These are phyloP conservation scores for Cherax destructor DNA, from an alignment of 1,140 invertebrate genomes.

Conservation along the genomic window DNA sequence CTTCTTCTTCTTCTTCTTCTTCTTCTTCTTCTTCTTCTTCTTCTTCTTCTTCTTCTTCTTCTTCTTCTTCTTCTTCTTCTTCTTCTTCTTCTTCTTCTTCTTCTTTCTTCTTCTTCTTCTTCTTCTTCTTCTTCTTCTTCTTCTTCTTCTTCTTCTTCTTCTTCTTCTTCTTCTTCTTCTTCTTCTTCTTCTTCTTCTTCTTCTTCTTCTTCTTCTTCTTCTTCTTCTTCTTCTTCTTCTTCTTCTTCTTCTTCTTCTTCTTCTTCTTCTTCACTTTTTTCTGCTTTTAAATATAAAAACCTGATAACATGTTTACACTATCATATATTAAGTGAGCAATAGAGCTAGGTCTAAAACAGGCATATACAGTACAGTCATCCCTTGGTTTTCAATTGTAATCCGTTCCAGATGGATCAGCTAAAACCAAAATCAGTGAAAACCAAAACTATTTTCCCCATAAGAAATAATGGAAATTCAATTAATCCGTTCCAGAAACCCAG, in stretches of 20 bases:
- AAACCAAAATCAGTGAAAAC: not conserved
- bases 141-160: not conserved
- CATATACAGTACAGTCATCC: too few species aligned
- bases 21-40: not conserved
- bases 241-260: not conserved
- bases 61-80: not conserved
- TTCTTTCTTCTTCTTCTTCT: not conserved
- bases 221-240: constrained; percentile 9
- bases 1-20: not conserved
- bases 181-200: constrained; percentile 10
- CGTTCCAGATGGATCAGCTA: too few species aligned
- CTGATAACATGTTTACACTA: too few species aligned
- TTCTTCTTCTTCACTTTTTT: not conserved
- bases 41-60: constrained; percentile 1
- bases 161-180: too few species aligned
- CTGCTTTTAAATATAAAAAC: not conserved
- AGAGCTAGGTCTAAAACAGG: too few species aligned
- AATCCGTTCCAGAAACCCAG: too few species aligned
- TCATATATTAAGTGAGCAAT: too few species aligned
- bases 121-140: not conserved
- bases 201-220: too few species aligned
- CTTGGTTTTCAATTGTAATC: too few species aligned
- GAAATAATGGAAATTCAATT: too few species aligned
- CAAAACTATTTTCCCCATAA: too few species aligned
- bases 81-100: not conserved